Evolutionary conservation across 2,113 vertebrate genomes (phyloP), one percentile per base, ranked within the genome.

Genomic region (Perccottus glenii): DNA sequence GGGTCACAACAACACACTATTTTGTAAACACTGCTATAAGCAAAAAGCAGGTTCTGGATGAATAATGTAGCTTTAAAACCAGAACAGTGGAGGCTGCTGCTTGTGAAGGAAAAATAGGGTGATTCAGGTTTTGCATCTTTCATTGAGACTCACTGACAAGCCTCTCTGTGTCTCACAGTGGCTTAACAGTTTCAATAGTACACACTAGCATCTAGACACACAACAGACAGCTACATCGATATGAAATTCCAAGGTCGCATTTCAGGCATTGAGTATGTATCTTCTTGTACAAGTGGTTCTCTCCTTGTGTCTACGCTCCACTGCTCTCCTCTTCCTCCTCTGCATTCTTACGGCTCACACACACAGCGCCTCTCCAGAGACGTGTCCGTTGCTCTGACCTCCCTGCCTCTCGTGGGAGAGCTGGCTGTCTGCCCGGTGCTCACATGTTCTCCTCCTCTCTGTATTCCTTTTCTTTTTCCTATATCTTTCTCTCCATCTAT

Each of bases 341-440:
- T 27, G 4, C 44, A 40, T 5, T 27, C 38, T 40, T 8, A 11
- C 9, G 6, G 35, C 52, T 9, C 10, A 5, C 80, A 67, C 80
- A 75, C 73, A 67, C 82, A 78, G 47, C 53, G 2, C n/a, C 57
- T 75, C 86, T 85, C 85, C 64, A 63, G 85, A 88, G 87, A 90
- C 67, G 59, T 85, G 89, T 84, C 87, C 87, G 60, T 80, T 85
- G 84, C 73, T 87, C 84, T 90, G 88, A 90, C 88, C 88, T 90
- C 81, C 81, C 88, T 80, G 78, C 68, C 76, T 80, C 86, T 84
- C 79, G 44, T 77, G 78, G 83, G 85, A 85, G 78, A 58, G 60
- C 77, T 86, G 88, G 85, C 85, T 77, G 80, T 82, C 77, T 82
- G 85, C 85, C 85, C 78, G 27, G 60, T 63, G 78, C 73, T 82